These are phyloP conservation scores for Ivindomyrus marchei DNA, from an alignment of 2,113 vertebrate genomes.

Conservation along the genomic window DNA sequence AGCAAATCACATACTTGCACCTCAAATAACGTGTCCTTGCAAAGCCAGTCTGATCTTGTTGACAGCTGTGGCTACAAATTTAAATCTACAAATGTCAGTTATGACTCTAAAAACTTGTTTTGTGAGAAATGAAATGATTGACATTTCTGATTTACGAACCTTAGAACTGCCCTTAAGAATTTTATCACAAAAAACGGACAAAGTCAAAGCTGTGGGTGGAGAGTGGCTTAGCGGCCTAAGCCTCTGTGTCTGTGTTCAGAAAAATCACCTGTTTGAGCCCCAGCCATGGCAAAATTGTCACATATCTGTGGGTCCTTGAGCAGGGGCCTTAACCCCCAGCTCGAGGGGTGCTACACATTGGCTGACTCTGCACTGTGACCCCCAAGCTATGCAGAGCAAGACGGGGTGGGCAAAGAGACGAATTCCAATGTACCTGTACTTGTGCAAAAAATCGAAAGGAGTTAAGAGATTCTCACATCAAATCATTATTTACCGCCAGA, in stretches of 20 bases:
- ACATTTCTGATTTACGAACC: background rate
- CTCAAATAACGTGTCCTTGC: background rate
- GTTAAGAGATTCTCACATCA: background rate
- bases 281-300: background rate
- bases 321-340: background rate
- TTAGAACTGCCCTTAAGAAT: background rate
- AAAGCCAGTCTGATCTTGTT: background rate
- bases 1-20: background rate
- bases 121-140: background rate
- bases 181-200: background rate
- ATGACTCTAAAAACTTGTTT: background rate
- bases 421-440: background rate
- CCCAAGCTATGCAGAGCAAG: background rate
- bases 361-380: background rate
- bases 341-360: background rate
- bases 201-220: background rate
- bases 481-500: background rate
- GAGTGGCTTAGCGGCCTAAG: background rate
- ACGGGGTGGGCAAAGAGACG: background rate
- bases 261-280: background rate
- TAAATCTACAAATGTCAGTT: background rate
- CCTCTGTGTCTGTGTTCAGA: background rate
- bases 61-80: background rate
- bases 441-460: background rate
- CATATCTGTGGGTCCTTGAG: background rate